Percentiles rank a stretch among this genome's conserved stretches.
Evolutionary conservation across 2,888 invertebrate genomes (phyloP).

Genomic region (Drosophila mulleri): DNA sequence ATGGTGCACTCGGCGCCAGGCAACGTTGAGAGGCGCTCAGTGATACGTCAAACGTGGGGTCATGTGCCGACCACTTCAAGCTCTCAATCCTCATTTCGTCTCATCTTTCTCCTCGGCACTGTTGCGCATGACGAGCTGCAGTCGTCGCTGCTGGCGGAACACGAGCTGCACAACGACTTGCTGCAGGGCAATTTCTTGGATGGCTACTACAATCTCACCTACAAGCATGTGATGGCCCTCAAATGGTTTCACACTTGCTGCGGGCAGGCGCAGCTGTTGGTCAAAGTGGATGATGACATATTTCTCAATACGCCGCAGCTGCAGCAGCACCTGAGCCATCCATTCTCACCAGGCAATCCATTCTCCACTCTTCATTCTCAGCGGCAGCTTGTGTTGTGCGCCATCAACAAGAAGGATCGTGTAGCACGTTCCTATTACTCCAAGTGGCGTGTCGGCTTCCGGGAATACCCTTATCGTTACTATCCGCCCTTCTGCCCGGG

Average conservation of each 20-base stretch:
- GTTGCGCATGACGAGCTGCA: slow-evolving; percentile 11
- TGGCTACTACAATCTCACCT: slow-evolving; percentile 91
- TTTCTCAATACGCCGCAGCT: slow-evolving; percentile 39
- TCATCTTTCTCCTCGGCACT: slow-evolving; percentile 41
- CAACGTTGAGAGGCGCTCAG: slow-evolving; percentile 36
- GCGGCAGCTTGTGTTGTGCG: slow-evolving; percentile 32
- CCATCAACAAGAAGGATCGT: neutral
- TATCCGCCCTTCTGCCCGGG: slow-evolving; percentile 56
- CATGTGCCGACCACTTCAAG: neutral
- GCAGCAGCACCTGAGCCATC: neutral
- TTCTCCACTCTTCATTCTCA: slow-evolving; percentile 10
- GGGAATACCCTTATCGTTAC: slow-evolving; percentile 27
- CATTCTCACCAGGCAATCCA: neutral
- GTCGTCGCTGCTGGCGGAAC: slow-evolving; percentile 21
- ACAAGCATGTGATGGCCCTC: slow-evolving; percentile 92
- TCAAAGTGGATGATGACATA: slow-evolving; percentile 88
- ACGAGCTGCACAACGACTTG: slow-evolving; percentile 86
- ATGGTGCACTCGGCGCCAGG: slow-evolving; percentile 42
- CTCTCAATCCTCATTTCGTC: slow-evolving; percentile 12
- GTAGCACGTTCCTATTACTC: slow-evolving; percentile 38
- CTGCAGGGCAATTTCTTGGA: slow-evolving; percentile 91
- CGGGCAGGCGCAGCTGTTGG: slow-evolving; percentile 87
- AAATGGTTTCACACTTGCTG: slow-evolving; percentile 91
- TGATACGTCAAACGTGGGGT: slow-evolving; percentile 51
- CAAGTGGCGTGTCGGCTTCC: slow-evolving; percentile 53